Conservation (phyloP, 2,113 vertebrate genomes). For the Mesembrinibis cayennensis region DNA sequence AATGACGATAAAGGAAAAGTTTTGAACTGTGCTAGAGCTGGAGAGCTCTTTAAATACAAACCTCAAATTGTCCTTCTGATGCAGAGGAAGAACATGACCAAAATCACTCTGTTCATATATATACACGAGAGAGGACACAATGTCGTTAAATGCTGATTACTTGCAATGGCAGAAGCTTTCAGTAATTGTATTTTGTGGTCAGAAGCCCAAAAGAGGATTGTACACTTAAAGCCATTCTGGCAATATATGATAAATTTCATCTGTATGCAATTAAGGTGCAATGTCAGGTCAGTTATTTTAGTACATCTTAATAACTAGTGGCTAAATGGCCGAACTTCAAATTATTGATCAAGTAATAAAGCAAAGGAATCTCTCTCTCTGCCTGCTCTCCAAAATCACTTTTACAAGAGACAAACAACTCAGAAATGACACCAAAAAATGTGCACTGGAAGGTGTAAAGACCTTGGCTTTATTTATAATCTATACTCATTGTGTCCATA, state of each 20-base stretch:
- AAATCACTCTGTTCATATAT: neutral
- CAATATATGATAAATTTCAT: neutral
- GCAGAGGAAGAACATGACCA: neutral
- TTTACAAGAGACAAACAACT: neutral
- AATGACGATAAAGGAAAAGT: neutral
- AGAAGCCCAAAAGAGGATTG: neutral
- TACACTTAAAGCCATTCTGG: neutral
- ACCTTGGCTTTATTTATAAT: neutral
- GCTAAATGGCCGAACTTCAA: neutral
- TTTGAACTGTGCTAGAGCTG: neutral
- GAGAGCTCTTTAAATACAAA: neutral
- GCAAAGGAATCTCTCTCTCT: neutral
- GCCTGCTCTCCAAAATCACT: neutral
- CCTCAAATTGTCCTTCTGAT: neutral
- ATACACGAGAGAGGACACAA: neutral
- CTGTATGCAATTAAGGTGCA: neutral
- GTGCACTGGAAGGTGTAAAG: neutral
- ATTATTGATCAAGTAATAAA: conserved; percentile 2
- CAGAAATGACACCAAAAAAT: neutral
- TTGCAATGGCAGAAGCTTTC: neutral
- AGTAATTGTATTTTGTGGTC: neutral
- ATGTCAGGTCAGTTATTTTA: neutral
- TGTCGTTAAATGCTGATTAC: neutral
- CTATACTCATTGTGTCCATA: neutral
- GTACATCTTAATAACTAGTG: neutral